Conservation (phyloP, 1,140 invertebrate genomes). For the Brachionus calyciflorus region DNA sequence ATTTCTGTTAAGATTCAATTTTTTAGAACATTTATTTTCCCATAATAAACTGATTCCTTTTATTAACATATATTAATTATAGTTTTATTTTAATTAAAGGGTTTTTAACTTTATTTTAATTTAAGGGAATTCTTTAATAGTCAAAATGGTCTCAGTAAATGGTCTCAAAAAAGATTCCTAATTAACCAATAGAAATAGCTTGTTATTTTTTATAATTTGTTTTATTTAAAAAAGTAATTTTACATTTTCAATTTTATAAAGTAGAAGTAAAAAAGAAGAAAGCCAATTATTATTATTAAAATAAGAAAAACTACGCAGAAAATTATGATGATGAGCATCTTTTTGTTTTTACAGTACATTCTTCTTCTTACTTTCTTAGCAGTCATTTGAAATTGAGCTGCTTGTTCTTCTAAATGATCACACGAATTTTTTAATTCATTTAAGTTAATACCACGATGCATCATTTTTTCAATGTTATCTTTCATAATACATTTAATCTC, state of each 20-base stretch:
- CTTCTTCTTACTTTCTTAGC: not conserved
- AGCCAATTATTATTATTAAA: not conserved
- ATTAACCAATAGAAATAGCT: too few species aligned
- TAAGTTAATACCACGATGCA: constrained; percentile 11
- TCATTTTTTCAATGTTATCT: constrained; percentile 38
- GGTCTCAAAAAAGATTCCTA: too few species aligned
- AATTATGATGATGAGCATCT: not conserved
- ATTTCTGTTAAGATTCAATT: too few species aligned
- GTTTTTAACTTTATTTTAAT: too few species aligned
- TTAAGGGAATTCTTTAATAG: too few species aligned
- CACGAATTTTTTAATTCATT: constrained; percentile 7
- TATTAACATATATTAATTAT: too few species aligned
- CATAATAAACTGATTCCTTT: too few species aligned
- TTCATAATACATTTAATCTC: constrained; percentile 24
- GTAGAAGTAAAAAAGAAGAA: not conserved
- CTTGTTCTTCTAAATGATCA: constrained; percentile 9
- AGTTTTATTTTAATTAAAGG: too few species aligned
- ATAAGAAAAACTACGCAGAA: not conserved
- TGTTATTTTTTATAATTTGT: too few species aligned
- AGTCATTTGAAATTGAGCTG: not conserved
- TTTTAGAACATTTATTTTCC: too few species aligned
- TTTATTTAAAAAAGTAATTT: not conserved
- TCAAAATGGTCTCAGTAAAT: too few species aligned
- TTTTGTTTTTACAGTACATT: constrained; percentile 14
- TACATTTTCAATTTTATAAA: constrained; percentile 1